Evolutionary conservation across 2,888 invertebrate genomes (phyloP), one percentile per base, ranked within the genome.

Genomic region (Pterostichus niger): DNA sequence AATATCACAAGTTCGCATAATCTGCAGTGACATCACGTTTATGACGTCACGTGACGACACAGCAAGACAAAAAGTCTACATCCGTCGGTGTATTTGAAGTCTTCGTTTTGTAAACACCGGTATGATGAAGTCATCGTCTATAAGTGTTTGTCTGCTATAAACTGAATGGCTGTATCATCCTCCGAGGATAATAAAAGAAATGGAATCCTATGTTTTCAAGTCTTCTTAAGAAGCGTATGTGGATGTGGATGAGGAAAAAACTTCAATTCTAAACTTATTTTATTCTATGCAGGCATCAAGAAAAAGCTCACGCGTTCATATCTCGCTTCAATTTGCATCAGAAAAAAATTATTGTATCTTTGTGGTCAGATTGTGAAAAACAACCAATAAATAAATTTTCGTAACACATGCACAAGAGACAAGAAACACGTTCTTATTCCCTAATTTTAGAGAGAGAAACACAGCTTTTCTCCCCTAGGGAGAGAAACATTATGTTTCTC

Each of bases 91-190:
- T 59, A 59, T 61, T 46, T 78, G 61, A 78, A 49, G 78, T 61
- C 31, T 61, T 78, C 61, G 17, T 78, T 78, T 78, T 78, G 61
- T 78, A 78, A 78, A 78, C 78, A 78, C 46, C 78, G 61, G 31
- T 46, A 44, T 9, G 59, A 78, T 78, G 78, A 78, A 56, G 78
- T 78, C 78, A 78, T 17, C 46, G 59, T 44, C 46, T 78, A 78
- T 78, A 59, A 78, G 61, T 61, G 56, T 61, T 59, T 54, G 54
- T 77, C 54, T 78, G 59, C 24, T 9, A 40, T 40, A 40, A 9
- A 46, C 49, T 75, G 3, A 49, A 75, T 31, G 52, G 52, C 35
- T 35, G 35, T 35, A n/a, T 33, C 64, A 33, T 64, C 64, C 64
- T 64, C 64, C 4, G 33, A 71, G 68, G 44, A 71, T 44, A 40